These are phyloP conservation scores for Apogon hyalosoma DNA, from an alignment of 2,797 vertebrate genomes.

Conservation along the genomic window DNA sequence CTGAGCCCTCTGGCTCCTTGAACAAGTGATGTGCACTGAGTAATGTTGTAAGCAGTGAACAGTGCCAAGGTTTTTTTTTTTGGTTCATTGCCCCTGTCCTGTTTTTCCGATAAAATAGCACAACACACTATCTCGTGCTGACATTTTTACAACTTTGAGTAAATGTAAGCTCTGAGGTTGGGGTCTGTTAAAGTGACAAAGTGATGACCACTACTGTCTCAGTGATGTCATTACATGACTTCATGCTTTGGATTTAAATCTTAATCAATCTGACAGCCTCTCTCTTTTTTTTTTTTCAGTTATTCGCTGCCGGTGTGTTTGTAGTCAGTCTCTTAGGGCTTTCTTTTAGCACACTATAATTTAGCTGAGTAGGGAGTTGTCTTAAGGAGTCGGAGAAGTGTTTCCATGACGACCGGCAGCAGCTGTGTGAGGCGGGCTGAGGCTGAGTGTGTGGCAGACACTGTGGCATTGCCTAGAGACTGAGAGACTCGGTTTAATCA, in stretches of 20 bases:
- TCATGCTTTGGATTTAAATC: conserved; percentile 43
- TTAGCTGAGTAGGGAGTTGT: conserved; percentile 73
- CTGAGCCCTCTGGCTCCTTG: conserved; percentile 56
- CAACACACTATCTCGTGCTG: conserved; percentile 9
- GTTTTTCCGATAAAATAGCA: conserved; percentile 30
- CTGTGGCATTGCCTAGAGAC: conserved; percentile 72
- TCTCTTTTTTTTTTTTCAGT: conserved; percentile 20
- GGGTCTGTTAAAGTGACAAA: conserved; percentile 13
- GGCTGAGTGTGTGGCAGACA: conserved; percentile 73
- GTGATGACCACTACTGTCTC: conserved; percentile 19
- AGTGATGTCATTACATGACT: conserved; percentile 63
- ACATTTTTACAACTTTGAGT: conserved; percentile 48
- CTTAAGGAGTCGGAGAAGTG: conserved; percentile 68
- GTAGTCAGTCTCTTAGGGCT: conserved; percentile 42
- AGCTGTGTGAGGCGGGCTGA: conserved; percentile 74
- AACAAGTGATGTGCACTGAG: conserved; percentile 59
- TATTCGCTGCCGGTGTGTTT: conserved; percentile 39
- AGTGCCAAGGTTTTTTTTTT: conserved; percentile 26
- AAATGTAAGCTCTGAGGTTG: conserved; percentile 1
- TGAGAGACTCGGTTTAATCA: conserved; percentile 68
- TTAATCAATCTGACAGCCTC: conserved; percentile 9
- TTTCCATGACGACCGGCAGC: conserved; percentile 82
- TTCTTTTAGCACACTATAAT: conserved; percentile 66
- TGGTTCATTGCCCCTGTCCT: conserved; percentile 34
- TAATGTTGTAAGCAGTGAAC: conserved; percentile 56